These are phyloP conservation scores for Podotricha telesiphe DNA, from an alignment of 2,888 invertebrate genomes.

Conservation along the genomic window DNA sequence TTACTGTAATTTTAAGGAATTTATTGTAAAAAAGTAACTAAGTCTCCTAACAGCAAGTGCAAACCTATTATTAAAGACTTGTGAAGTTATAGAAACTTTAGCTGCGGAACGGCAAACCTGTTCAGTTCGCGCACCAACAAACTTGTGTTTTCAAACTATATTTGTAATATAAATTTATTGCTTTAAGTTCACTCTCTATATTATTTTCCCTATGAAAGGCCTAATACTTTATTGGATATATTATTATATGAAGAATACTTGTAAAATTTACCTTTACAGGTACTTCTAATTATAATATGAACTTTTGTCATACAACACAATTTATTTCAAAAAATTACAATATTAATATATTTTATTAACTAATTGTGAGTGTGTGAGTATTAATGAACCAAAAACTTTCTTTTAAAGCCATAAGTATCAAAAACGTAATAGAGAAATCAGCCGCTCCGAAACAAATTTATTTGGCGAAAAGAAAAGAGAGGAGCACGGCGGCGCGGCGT, in stretches of 20 bases:
- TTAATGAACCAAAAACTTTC: slow-evolving; percentile 33
- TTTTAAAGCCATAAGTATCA: slow-evolving; percentile 46
- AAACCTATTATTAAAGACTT: slow-evolving; percentile 78
- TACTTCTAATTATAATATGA: too few relatives aligned
- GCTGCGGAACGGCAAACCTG: slow-evolving; percentile 65
- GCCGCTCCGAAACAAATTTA: slow-evolving; percentile 72
- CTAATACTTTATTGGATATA: too few relatives aligned
- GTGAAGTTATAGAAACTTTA: slow-evolving; percentile 77
- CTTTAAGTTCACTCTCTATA: slow-evolving; percentile 49
- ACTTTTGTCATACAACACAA: neutral
- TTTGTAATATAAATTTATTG: slow-evolving; percentile 76
- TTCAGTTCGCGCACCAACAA: slow-evolving; percentile 75
- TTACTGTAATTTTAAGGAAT: neutral
- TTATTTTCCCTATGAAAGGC: slow-evolving; percentile 16
- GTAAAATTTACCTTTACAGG: too few relatives aligned
- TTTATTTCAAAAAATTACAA: neutral
- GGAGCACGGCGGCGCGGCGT: slow-evolving; percentile 69
- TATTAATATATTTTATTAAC: too few relatives aligned
- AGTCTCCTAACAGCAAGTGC: slow-evolving; percentile 56
- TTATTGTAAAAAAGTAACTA: slow-evolving; percentile 30
- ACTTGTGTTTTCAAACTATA: slow-evolving; percentile 78
- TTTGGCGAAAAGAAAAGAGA: slow-evolving; percentile 71
- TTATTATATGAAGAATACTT: too few relatives aligned
- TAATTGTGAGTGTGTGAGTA: too few relatives aligned
- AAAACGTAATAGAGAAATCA: slow-evolving; percentile 68